Evolutionary conservation across 1,140 invertebrate species (phyloP).

Genomic region (Teleogryllus occipitalis): DNA sequence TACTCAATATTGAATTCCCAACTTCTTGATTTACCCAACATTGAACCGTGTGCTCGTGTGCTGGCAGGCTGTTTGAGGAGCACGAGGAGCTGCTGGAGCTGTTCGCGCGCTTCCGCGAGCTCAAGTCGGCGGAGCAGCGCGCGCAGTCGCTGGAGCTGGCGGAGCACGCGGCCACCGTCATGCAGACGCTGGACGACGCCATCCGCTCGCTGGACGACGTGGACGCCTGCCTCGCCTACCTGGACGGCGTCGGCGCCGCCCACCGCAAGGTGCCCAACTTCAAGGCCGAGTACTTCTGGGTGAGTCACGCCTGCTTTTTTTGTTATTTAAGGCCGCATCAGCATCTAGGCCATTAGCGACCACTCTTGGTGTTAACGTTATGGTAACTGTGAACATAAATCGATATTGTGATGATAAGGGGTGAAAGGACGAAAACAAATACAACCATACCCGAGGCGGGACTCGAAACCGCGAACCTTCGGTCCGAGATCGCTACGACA

Average conservation of each 20-base stretch:
- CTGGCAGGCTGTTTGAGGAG: conserved; percentile 76
- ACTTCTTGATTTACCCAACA: too few relatives aligned
- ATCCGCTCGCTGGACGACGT: conserved; percentile 78
- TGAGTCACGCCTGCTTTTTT: conserved; percentile 38
- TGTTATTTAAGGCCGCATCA: too few relatives aligned
- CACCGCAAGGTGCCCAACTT: conserved; percentile 78
- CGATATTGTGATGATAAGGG: too few relatives aligned
- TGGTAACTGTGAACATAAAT: too few relatives aligned
- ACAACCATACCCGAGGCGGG: too few relatives aligned
- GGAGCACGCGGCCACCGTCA: conserved; percentile 80
- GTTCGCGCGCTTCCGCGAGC: conserved; percentile 71
- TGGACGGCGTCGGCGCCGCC: conserved; percentile 71
- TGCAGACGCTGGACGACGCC: conserved; percentile 77
- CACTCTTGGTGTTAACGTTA: too few relatives aligned
- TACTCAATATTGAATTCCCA: too few relatives aligned
- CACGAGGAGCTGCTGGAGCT: conserved; percentile 69
- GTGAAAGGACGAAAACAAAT: too few relatives aligned
- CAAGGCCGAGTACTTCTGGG: conserved; percentile 80
- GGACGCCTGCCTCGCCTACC: conserved; percentile 72
- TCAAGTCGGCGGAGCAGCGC: conserved; percentile 72
- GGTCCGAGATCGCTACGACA: too few relatives aligned
- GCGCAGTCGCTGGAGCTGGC: conserved; percentile 69
- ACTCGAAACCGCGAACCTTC: too few relatives aligned
- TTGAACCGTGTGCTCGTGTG: too few relatives aligned
- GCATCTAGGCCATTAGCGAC: too few relatives aligned